A percentile compares a stretch with the other conserved stretches of the same genome.
These are phyloP conservation scores for Lepilemur ruficaudatus DNA, from an alignment of 2,797 vertebrate genomes.

Conservation along the genomic window DNA sequence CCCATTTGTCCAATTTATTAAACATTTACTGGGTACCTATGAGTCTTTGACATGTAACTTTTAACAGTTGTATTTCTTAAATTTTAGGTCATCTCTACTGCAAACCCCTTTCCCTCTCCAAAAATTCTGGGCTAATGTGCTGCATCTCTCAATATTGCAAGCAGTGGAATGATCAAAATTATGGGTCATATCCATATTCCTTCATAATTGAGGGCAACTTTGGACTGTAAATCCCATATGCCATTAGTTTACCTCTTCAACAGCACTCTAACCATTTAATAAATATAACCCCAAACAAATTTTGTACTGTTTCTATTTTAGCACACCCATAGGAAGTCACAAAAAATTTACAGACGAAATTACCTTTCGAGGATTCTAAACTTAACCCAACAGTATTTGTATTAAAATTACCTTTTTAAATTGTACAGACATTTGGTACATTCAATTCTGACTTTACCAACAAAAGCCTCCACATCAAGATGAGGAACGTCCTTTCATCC, in stretches of 20 bases:
- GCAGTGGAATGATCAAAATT: not conserved
- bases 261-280: not conserved
- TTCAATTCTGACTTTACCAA: not conserved
- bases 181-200: not conserved
- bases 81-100: constrained; percentile 11
- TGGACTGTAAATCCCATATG: not conserved
- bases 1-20: not conserved
- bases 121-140: not conserved
- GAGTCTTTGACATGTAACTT: not conserved
- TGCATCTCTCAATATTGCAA: not conserved
- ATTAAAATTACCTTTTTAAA: not conserved
- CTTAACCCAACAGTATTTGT: not conserved
- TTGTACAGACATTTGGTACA: not conserved
- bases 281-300: not conserved
- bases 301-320: not conserved
- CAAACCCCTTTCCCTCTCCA: not conserved
- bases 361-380: not conserved
- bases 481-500: not conserved
- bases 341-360: not conserved
- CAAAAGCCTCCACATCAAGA: not conserved
- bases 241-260: not conserved
- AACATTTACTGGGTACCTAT: not conserved
- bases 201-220: not conserved
- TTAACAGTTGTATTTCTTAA: not conserved
- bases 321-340: not conserved